These are phyloP conservation scores for Scytalopus superciliaris DNA, from an alignment of 2,113 vertebrate species.

Conservation along the genomic window DNA sequence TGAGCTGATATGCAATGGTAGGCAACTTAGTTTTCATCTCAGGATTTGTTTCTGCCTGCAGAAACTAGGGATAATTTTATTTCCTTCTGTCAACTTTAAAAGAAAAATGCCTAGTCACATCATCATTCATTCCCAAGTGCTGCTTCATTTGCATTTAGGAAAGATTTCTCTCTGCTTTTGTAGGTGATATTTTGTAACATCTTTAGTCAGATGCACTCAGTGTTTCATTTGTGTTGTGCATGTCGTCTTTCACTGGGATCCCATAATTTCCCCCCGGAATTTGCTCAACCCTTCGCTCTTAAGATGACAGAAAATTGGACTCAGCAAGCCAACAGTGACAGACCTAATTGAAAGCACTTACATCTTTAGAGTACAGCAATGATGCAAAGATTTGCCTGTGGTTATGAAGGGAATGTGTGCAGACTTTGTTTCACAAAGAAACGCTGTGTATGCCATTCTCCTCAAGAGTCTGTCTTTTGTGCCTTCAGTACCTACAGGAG, in stretches of 20 bases:
- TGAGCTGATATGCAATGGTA: neutral
- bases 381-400: slow-evolving; percentile 19
- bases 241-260: neutral
- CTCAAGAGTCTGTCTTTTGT: slow-evolving; percentile 38
- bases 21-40: neutral
- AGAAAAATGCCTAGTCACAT: neutral
- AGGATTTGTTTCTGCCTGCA: neutral
- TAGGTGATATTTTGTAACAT: neutral
- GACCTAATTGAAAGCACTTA: slow-evolving; percentile 10
- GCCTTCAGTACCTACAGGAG: slow-evolving; percentile 31
- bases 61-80: neutral
- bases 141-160: neutral
- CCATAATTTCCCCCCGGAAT: neutral
- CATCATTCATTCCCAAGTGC: neutral
- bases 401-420: neutral
- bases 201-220: neutral
- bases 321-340: neutral
- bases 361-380: neutral
- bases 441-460: neutral
- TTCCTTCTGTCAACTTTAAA: neutral
- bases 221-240: neutral
- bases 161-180: neutral
- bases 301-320: slow-evolving; percentile 7
- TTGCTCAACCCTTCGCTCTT: neutral
- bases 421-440: slow-evolving; percentile 35